phyloP scores from a whole-genome alignment of 2,888 invertebrate species.

The Eustalomyia histrio region DNA sequence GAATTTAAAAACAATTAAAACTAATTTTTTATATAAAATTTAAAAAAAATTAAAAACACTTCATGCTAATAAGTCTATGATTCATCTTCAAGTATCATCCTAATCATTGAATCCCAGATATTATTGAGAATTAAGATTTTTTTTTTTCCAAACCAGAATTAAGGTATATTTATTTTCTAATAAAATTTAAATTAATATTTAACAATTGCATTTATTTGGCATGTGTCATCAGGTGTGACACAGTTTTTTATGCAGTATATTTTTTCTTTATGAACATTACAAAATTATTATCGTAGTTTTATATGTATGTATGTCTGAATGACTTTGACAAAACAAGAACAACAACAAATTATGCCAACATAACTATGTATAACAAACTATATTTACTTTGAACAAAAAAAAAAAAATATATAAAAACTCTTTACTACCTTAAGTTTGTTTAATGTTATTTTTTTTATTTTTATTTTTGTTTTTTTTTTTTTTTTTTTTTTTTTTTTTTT shows the following conservation, averaged over 20 bases:
- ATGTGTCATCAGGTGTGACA: slow-evolving; percentile 55
- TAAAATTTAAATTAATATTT: too few species aligned
- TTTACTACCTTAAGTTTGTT: not conserved
- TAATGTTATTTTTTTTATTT: too few species aligned
- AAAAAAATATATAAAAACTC: not conserved
- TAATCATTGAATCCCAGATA: too few species aligned
- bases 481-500: not conserved
- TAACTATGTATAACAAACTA: not conserved
- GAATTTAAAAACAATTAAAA: too few species aligned
- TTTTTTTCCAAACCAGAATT: too few species aligned
- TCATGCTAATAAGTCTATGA: too few species aligned
- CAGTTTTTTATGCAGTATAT: slow-evolving; percentile 50
- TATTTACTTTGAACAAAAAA: not conserved
- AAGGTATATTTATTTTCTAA: too few species aligned
- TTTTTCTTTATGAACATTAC: not conserved
- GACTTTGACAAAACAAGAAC: not conserved
- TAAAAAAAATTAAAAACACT: too few species aligned
- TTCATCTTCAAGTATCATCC: too few species aligned
- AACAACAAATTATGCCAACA: not conserved
- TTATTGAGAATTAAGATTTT: too few species aligned
- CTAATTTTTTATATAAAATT: too few species aligned
- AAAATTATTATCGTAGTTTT: not conserved
- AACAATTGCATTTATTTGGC: slow-evolving; percentile 14
- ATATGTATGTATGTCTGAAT: not conserved
- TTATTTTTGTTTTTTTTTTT: not conserved